Evolutionary conservation across 2,797 vertebrate species (phyloP).

Genomic region (Antennarius maculatus): DNA sequence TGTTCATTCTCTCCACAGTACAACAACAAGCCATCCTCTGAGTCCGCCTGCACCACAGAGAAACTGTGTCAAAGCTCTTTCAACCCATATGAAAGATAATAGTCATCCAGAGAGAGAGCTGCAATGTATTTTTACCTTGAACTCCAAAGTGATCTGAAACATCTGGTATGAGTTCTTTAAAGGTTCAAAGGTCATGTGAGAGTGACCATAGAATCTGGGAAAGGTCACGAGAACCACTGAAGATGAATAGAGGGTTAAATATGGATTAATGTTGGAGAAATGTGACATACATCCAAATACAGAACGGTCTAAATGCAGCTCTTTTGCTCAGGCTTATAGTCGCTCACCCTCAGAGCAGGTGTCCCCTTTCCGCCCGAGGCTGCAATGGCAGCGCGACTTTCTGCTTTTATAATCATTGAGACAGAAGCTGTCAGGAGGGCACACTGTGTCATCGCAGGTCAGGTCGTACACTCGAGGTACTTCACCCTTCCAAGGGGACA

Average conservation of each 20-base stretch:
- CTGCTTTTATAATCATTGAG: constrained; percentile 86
- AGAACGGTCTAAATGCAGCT: background rate
- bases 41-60: constrained; percentile 82
- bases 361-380: constrained; percentile 88
- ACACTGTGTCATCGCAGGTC: constrained; percentile 88
- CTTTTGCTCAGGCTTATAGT: background rate
- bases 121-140: constrained; percentile 83
- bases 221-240: constrained; percentile 89
- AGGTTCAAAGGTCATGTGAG: constrained; percentile 94
- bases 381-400: constrained; percentile 92
- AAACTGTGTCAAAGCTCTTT: constrained; percentile 6
- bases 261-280: background rate
- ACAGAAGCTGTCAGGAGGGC: constrained; percentile 92
- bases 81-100: background rate
- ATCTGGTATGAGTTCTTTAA: constrained; percentile 95
- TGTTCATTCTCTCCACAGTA: constrained; percentile 96
- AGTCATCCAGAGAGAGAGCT: background rate
- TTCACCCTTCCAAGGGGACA: constrained; percentile 67
- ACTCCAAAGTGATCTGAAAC: constrained; percentile 93
- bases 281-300: background rate
- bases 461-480: constrained; percentile 81
- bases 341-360: constrained; percentile 86
- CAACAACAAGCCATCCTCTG: constrained; percentile 89
- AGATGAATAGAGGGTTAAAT: constrained; percentile 37
- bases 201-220: constrained; percentile 92